phyloP scores from a whole-genome alignment of 1,140 invertebrate genomes.

The Eriocheir sinensis region DNA sequence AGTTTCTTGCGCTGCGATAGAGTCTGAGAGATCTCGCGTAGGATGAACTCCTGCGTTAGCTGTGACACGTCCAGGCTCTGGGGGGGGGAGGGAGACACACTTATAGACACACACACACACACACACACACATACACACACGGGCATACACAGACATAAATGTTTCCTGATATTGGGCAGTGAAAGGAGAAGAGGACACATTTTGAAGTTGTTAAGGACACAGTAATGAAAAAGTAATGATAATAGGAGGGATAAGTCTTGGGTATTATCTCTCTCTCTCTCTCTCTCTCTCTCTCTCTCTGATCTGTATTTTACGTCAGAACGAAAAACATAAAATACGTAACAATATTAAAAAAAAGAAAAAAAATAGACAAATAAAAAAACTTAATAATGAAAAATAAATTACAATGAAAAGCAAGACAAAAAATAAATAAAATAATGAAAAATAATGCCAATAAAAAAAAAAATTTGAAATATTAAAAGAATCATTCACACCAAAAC shows the following conservation, averaged over 20 bases:
- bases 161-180: not conserved
- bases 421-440: too few species aligned
- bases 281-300: too few species aligned
- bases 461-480: too few species aligned
- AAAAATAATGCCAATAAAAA: too few species aligned
- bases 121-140: too few species aligned
- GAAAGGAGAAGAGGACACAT: too few species aligned
- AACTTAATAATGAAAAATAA: not conserved
- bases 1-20: conserved; percentile 90
- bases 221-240: too few species aligned
- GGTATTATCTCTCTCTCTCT: not conserved
- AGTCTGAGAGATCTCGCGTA: conserved; percentile 92
- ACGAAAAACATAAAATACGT: conserved; percentile 10
- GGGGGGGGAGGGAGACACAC: not conserved
- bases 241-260: too few species aligned
- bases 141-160: too few species aligned
- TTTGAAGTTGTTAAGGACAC: too few species aligned
- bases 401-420: not conserved
- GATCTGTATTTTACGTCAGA: too few species aligned
- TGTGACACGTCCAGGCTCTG: conserved; percentile 77
- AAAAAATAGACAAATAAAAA: not conserved
- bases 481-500: too few species aligned
- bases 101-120: not conserved
- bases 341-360: not conserved
- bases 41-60: conserved; percentile 87